Evolutionary conservation across 2,888 invertebrate species (phyloP).

Genomic region (Sclerodermus sp.): DNA sequence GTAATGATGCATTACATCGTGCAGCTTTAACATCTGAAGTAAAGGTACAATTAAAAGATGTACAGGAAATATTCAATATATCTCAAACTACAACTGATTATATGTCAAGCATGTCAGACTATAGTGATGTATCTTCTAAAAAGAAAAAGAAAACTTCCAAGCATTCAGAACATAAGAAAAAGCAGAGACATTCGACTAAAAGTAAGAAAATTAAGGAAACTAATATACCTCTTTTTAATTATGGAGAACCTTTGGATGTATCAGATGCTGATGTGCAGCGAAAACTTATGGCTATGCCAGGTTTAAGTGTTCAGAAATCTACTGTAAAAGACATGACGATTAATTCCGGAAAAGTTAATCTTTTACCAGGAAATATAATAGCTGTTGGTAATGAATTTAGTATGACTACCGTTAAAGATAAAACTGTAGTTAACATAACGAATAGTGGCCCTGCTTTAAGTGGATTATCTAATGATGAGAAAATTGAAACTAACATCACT

Average conservation of each 20-base stretch:
- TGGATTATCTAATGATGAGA: too few relatives aligned
- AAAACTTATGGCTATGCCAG: constrained; percentile 45
- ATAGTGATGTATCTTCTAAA: constrained; percentile 31
- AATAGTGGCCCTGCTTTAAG: constrained; percentile 3
- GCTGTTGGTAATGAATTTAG: constrained; percentile 20
- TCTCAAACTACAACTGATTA: background rate
- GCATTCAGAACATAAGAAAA: constrained; percentile 21
- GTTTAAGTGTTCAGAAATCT: constrained; percentile 24
- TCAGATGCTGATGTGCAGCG: constrained; percentile 46
- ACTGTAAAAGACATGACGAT: constrained; percentile 16
- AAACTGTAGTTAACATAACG: constrained; percentile 20
- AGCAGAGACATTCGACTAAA: constrained; percentile 13
- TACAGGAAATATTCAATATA: background rate
- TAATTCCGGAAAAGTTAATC: constrained; percentile 17
- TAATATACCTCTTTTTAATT: constrained; percentile 14
- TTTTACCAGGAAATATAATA: constrained; percentile 20
- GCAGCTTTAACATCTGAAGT: background rate
- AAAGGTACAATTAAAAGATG: background rate
- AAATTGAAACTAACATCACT: too few relatives aligned
- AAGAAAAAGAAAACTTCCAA: constrained; percentile 40
- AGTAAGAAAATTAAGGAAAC: constrained; percentile 17
- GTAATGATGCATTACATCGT: background rate
- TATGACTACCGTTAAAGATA: constrained; percentile 18
- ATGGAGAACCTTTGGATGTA: constrained; percentile 38
- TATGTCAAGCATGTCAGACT: background rate